These are phyloP conservation scores for Orycteropus afer DNA, from an alignment of 2,113 vertebrate genomes.

Conservation along the genomic window DNA sequence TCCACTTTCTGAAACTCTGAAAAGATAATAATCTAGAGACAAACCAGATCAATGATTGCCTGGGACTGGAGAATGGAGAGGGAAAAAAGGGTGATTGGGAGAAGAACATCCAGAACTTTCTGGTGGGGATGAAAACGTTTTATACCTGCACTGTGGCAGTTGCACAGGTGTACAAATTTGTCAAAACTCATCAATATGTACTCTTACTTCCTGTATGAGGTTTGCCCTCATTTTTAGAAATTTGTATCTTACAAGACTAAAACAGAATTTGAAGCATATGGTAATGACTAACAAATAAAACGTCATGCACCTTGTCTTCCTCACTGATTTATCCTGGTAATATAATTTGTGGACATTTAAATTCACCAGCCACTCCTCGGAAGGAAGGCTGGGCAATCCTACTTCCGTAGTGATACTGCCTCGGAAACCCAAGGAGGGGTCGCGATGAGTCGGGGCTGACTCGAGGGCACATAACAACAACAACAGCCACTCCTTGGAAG, in stretches of 20 bases:
- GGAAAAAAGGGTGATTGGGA: not conserved
- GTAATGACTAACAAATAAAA: not conserved
- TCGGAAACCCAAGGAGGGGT: too few relatives aligned
- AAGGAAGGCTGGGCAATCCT: too few relatives aligned
- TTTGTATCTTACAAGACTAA: not conserved
- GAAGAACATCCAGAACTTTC: not conserved
- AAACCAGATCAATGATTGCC: not conserved
- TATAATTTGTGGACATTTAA: slow-evolving; percentile 29
- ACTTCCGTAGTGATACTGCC: too few relatives aligned
- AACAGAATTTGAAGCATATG: not conserved
- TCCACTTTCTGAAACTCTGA: not conserved
- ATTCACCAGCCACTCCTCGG: too few relatives aligned
- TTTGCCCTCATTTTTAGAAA: slow-evolving; percentile 18
- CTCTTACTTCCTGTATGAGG: not conserved
- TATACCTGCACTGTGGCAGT: not conserved
- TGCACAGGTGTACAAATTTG: too few relatives aligned
- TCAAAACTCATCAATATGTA: not conserved
- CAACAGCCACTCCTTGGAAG: too few relatives aligned
- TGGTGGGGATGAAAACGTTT: not conserved
- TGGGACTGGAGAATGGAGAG: not conserved
- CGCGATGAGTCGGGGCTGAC: too few relatives aligned
- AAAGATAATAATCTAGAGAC: not conserved
- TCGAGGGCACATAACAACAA: too few relatives aligned
- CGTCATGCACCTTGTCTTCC: not conserved
- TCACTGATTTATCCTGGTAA: not conserved